Percentiles rank a stretch among this genome's conserved stretches.
Evolutionary conservation across 2,797 vertebrate genomes (phyloP).

Genomic region (Chrosomus eos): DNA sequence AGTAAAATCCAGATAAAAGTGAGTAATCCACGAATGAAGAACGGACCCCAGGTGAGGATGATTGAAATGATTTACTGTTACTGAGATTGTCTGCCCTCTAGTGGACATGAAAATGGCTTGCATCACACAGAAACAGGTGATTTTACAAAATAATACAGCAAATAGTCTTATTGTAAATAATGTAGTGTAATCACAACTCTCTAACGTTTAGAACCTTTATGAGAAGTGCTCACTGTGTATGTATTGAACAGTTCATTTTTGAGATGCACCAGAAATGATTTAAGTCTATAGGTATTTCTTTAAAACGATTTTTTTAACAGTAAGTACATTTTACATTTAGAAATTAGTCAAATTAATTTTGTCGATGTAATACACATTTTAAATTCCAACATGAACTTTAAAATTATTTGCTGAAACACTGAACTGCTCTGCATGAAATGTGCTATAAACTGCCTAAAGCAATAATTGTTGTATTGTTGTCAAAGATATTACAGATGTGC

Average conservation of each 20-base stretch:
- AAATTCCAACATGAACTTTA: not conserved
- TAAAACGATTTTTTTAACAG: not conserved
- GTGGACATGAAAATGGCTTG: not conserved
- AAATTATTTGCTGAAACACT: too few relatives aligned
- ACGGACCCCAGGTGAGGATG: not conserved
- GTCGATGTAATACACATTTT: not conserved
- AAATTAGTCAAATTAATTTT: too few relatives aligned
- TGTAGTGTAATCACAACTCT: not conserved
- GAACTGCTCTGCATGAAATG: not conserved
- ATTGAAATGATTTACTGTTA: not conserved
- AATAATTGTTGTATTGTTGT: not conserved
- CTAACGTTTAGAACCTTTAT: not conserved
- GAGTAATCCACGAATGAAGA: too few relatives aligned
- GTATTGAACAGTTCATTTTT: not conserved
- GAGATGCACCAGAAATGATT: not conserved
- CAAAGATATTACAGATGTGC: not conserved
- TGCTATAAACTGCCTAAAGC: not conserved
- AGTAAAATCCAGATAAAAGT: too few relatives aligned
- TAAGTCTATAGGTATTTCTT: not conserved
- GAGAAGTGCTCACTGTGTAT: not conserved
- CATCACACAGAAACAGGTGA: not conserved
- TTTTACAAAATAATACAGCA: not conserved
- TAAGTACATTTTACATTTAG: not conserved
- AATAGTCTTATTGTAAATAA: not conserved
- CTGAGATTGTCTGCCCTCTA: slow-evolving; percentile 30